Base-by-base conservation (phyloP, 2,797 vertebrate genomes). In the Benthosema pterotum region DNA sequence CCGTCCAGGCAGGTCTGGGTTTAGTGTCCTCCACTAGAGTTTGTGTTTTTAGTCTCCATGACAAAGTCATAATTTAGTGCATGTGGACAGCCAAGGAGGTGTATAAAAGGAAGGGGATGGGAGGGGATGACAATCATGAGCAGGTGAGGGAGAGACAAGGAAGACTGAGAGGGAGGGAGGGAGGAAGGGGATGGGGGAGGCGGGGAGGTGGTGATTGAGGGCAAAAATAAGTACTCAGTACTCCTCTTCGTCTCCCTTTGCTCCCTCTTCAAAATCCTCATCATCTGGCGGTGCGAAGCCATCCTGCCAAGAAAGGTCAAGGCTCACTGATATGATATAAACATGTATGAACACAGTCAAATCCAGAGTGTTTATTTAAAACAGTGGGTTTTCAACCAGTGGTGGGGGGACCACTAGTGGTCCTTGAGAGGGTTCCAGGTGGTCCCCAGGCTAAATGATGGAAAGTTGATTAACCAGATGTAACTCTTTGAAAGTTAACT, bases 221-320 rank as follows among this genome's bases (percentile, higher is more conserved):
- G 46, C n/a, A 54, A 52, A 53, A 56, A 19, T 52, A 57, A 18
- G 15, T 46, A 72, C 85, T 93, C 91, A 99, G 89, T 94, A 98
- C 85, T 98, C 96, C 22, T 97, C 95, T 76, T 94, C 95, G 65
- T 95, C 95, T 83, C 91, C 94, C 9, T 83, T 90, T 60, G 92
- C 92, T 48, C 91, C 92, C 50, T 95, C 94, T 0, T 94, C 94
- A 52, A 94, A 84, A 32, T 96, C 94, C 0, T 96, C 95, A 0
- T 98, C 96, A 46, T 97, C 96, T 0, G 96, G 96, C 0, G 95
- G 94, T 42, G 95, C 96, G 15, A 98, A 98, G 57, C 97, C 96
- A 64, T 96, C 96, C 97, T 99, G 86, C 0, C 38, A 52, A 25
- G 77, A 9, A 62, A 52, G 62, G 19, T 7, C 16, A 45, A 14